These are phyloP conservation scores for Mycetomoellerius zeteki DNA, from an alignment of 1,140 invertebrate genomes.

Conservation along the genomic window DNA sequence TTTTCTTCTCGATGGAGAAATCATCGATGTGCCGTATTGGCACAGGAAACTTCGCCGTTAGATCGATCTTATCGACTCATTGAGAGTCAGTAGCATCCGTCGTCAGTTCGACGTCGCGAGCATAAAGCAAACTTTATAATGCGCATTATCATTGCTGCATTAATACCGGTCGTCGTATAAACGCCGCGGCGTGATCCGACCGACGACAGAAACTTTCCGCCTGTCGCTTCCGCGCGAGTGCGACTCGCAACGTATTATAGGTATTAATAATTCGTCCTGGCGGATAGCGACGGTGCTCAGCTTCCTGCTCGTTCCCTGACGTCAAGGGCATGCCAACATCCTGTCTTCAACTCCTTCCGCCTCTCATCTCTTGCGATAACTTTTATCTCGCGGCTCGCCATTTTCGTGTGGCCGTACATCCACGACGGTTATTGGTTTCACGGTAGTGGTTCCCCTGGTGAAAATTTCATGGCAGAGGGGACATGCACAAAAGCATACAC, in stretches of 20 bases:
- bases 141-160: constrained; percentile 35
- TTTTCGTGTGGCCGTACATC: constrained; percentile 44
- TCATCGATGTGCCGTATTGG: constrained; percentile 1
- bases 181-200: constrained; percentile 5
- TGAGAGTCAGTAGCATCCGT: background rate
- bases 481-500: constrained; percentile 13
- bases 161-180: constrained; percentile 41
- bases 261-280: constrained; percentile 57
- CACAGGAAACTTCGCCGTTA: constrained; percentile 47
- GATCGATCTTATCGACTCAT: constrained; percentile 23
- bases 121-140: constrained; percentile 36
- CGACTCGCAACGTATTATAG: background rate
- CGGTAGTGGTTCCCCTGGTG: constrained; percentile 46
- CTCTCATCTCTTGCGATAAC: background rate
- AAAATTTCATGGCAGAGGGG: constrained; percentile 67
- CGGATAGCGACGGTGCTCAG: background rate
- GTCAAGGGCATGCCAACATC: background rate
- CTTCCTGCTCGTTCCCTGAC: background rate
- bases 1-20: constrained; percentile 27
- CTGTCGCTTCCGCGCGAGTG: constrained; percentile 40
- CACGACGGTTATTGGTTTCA: constrained; percentile 71
- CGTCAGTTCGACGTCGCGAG: background rate
- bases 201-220: constrained; percentile 59
- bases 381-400: constrained; percentile 39
- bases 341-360: background rate